Conservation (phyloP, 2,113 vertebrate species). For the Mirza zaza region DNA sequence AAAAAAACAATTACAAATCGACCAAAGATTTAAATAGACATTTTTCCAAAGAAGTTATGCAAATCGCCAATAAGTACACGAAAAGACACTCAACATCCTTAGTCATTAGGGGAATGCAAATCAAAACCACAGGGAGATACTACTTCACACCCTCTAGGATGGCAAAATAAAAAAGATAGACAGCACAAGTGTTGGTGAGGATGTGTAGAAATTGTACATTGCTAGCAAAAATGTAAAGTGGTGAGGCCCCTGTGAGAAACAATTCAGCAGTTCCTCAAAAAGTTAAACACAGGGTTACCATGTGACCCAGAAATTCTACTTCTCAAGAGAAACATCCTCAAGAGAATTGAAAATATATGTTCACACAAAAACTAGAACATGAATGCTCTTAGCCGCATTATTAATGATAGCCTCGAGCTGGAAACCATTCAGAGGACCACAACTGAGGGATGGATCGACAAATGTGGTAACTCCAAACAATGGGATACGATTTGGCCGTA, state of each 20-base stretch:
- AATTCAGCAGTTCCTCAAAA: background rate
- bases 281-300: background rate
- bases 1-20: background rate
- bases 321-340: background rate
- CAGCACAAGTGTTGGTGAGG: background rate
- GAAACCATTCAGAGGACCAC: background rate
- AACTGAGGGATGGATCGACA: background rate
- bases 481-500: background rate
- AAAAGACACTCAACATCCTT: background rate
- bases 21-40: background rate
- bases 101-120: background rate
- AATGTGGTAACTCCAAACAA: too few relatives aligned
- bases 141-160: rapidly evolving
- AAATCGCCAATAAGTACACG: background rate
- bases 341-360: background rate
- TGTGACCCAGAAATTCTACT: background rate
- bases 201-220: background rate
- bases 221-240: background rate
- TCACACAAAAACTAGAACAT: background rate
- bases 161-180: background rate
- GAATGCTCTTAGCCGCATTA: background rate
- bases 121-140: background rate
- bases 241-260: background rate
- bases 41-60: background rate
- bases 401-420: background rate